These are phyloP conservation scores for Strix uralensis DNA, from an alignment of 2,113 vertebrate species.

Conservation along the genomic window DNA sequence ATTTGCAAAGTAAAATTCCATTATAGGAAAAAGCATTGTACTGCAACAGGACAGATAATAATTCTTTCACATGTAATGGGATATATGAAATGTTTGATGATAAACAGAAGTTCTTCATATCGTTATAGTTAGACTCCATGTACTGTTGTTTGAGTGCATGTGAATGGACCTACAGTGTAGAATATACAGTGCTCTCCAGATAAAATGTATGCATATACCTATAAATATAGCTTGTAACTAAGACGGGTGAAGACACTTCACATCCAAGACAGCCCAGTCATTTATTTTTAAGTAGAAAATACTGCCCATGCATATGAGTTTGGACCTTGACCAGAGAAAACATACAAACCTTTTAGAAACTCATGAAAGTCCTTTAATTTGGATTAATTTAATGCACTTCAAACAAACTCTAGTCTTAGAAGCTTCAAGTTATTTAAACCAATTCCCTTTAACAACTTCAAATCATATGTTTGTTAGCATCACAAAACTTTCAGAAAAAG, in stretches of 20 bases:
- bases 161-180: not conserved
- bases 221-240: not conserved
- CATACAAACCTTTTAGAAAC: constrained; percentile 1
- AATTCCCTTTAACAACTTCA: not conserved
- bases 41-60: constrained; percentile 75
- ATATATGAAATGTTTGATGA: constrained; percentile 78
- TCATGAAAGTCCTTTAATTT: constrained; percentile 34
- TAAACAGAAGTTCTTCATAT: constrained; percentile 75
- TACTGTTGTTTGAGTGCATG: not conserved
- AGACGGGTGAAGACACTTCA: not conserved
- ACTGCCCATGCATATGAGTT: not conserved
- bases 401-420: constrained; percentile 10
- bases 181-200: not conserved
- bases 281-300: constrained; percentile 1
- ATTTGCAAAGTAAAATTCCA: constrained; percentile 78
- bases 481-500: not conserved
- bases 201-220: constrained; percentile 15
- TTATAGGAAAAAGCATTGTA: constrained; percentile 75
- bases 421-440: not conserved
- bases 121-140: not conserved
- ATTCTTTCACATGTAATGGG: constrained; percentile 75
- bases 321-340: constrained; percentile 50
- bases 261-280: not conserved
- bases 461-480: not conserved
- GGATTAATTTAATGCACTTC: constrained; percentile 43